A percentile compares a stretch with the other conserved stretches of the same genome.
phyloP scores from a whole-genome alignment of 2,888 invertebrate species.

The Lamellibrachia columna region DNA sequence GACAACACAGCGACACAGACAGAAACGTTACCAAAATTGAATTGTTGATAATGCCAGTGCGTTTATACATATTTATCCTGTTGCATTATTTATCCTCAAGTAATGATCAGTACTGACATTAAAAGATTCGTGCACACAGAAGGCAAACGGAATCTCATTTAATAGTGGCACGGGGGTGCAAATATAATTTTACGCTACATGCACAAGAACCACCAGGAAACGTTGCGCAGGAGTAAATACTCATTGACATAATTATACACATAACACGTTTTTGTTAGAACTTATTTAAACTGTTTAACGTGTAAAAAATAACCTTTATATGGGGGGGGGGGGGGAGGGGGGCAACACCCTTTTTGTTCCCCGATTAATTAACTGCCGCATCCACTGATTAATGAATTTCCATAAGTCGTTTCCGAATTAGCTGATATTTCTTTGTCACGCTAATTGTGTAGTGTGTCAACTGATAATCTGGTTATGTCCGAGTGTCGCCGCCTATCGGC shows the following conservation, averaged over 20 bases:
- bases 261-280: no score
- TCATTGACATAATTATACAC: background rate
- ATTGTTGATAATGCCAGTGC: background rate
- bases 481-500: background rate
- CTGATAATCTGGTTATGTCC: background rate
- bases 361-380: background rate
- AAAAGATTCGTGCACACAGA: background rate
- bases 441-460: background rate
- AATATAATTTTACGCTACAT: background rate
- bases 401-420: background rate
- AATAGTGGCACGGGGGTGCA: background rate
- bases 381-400: background rate
- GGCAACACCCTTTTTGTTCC: background rate
- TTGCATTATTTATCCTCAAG: background rate
- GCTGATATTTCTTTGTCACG: background rate
- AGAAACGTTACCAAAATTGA: background rate
- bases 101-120: background rate
- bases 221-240: background rate
- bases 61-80: background rate
- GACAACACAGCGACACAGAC: background rate
- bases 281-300: background rate
- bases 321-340: background rate
- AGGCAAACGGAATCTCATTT: background rate
- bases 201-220: background rate
- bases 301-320: background rate